These are phyloP conservation scores for Galagoides demidoff DNA, from an alignment of 2,797 vertebrate species.

Conservation along the genomic window DNA sequence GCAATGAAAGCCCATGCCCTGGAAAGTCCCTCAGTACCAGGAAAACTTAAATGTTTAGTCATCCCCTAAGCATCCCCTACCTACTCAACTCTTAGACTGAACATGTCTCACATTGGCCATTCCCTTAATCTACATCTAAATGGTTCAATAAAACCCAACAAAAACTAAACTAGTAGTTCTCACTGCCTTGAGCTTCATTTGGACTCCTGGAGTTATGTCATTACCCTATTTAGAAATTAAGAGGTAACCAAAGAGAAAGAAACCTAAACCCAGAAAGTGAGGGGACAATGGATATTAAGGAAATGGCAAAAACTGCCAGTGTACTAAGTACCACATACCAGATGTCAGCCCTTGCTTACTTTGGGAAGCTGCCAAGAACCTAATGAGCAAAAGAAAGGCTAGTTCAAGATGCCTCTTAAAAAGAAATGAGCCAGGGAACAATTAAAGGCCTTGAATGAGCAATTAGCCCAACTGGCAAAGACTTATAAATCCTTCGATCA, in stretches of 20 bases:
- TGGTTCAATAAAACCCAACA: not conserved
- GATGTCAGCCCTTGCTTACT: slow-evolving; percentile 65
- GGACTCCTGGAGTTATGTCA: not conserved
- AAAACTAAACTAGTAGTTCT: slow-evolving; percentile 7
- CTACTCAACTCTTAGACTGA: not conserved
- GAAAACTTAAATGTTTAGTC: not conserved
- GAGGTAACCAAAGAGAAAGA: not conserved
- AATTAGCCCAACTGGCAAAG: slow-evolving; percentile 74
- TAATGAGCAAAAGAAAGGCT: slow-evolving; percentile 71
- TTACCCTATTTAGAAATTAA: not conserved
- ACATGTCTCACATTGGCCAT: not conserved
- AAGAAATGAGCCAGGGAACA: slow-evolving; percentile 75
- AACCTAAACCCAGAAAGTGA: not conserved
- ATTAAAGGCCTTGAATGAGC: slow-evolving; percentile 73
- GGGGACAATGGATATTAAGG: not conserved
- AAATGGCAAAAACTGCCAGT: not conserved
- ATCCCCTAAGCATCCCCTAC: not conserved
- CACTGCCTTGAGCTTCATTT: not conserved
- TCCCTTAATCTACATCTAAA: slow-evolving; percentile 6
- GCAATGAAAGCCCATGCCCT: not conserved
- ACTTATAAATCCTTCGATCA: slow-evolving; percentile 69
- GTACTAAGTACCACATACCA: not conserved
- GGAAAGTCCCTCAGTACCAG: not conserved
- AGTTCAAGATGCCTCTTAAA: slow-evolving; percentile 66
- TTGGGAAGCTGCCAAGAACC: slow-evolving; percentile 71